Conservation (phyloP, 2,113 vertebrate species). For the Merops nubicus region DNA sequence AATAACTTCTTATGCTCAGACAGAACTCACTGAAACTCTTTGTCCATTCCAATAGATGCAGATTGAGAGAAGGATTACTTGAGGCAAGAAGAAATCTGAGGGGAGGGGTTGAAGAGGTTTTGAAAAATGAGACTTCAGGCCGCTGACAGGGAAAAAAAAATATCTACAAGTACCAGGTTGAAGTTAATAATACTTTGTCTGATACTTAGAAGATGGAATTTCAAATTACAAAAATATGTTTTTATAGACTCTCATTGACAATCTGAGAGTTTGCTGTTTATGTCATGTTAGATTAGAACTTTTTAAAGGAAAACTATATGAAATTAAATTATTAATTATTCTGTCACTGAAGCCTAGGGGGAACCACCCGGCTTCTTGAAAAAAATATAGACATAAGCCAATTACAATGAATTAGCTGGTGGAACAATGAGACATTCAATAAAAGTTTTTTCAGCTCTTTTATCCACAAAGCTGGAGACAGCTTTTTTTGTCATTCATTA, state of each 20-base stretch:
- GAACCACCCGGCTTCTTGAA: background rate
- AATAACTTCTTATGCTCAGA: background rate
- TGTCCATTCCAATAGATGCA: background rate
- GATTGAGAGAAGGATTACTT: background rate
- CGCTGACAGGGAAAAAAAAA: background rate
- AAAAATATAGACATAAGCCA: background rate
- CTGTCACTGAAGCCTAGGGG: background rate
- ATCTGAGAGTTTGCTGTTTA: background rate
- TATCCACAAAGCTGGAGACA: background rate
- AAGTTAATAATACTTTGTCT: background rate
- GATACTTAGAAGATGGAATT: background rate
- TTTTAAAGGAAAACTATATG: background rate
- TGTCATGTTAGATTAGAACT: background rate
- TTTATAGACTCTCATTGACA: background rate
- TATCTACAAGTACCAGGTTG: background rate
- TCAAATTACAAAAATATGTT: background rate
- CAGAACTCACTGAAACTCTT: background rate
- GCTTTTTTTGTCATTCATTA: background rate
- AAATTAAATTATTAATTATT: background rate
- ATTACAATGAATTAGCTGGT: background rate
- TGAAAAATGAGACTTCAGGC: background rate
- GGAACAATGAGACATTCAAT: background rate
- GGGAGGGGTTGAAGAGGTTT: background rate
- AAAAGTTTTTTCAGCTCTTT: background rate
- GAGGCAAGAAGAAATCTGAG: background rate